These are phyloP conservation scores for Girardia tigrina DNA, from an alignment of 2,888 invertebrate species.

Conservation along the genomic window DNA sequence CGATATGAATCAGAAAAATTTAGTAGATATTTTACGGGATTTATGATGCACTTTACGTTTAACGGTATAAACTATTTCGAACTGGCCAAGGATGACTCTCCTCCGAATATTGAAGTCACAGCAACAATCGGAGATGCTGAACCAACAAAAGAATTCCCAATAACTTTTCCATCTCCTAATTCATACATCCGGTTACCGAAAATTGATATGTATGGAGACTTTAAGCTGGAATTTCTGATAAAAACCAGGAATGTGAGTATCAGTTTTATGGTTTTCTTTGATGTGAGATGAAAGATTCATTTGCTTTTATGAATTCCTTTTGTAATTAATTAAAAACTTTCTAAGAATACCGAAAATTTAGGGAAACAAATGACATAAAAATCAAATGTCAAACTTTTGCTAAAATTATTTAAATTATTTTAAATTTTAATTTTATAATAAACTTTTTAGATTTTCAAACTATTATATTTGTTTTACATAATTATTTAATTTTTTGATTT, in stretches of 20 bases:
- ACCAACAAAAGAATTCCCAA: constrained; percentile 26
- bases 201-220: constrained; percentile 25
- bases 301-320: too few relatives aligned
- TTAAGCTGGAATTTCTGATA: constrained; percentile 27
- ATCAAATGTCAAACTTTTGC: too few relatives aligned
- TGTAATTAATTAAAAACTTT: too few relatives aligned
- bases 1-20: neutral
- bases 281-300: too few relatives aligned
- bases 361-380: too few relatives aligned
- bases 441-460: too few relatives aligned
- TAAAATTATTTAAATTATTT: too few relatives aligned
- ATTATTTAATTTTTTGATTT: too few relatives aligned
- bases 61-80: constrained; percentile 33
- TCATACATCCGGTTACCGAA: constrained; percentile 26
- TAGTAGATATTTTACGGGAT: constrained; percentile 16
- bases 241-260: constrained; percentile 10
- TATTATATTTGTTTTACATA: too few relatives aligned
- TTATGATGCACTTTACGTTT: constrained; percentile 34
- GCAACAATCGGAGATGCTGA: constrained; percentile 27
- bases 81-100: constrained; percentile 16
- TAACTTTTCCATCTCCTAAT: constrained; percentile 1
- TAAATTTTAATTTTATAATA: too few relatives aligned
- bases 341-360: too few relatives aligned
- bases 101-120: constrained; percentile 30
- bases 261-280: too few relatives aligned